A percentile compares a stretch with the other conserved stretches of the same genome.
phyloP scores from a whole-genome alignment of 37 sponge, comb jelly and placozoan genomes.

The Axinella damicornis region DNA sequence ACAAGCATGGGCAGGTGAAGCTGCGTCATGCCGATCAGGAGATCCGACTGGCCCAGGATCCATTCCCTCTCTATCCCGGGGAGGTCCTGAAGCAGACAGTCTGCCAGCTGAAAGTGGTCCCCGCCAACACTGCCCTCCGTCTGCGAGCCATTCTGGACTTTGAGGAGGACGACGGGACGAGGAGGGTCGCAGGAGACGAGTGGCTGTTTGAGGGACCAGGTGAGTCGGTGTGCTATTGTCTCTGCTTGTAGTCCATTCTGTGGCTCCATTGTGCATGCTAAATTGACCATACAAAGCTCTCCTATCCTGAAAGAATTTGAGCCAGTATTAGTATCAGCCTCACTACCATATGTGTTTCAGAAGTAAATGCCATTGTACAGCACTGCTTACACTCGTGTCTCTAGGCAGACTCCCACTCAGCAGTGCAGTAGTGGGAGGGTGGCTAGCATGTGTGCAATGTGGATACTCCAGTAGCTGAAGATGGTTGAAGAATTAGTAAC shows the following conservation, averaged over 20 bases:
- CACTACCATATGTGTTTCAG: too few relatives aligned
- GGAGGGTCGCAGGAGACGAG: conserved; percentile 96
- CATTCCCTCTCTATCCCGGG: conserved; percentile 99
- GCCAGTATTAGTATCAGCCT: too few relatives aligned
- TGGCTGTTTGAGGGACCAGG: conserved; percentile 99
- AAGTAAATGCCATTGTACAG: too few relatives aligned
- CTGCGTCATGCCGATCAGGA: conserved; percentile 98
- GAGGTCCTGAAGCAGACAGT: conserved; percentile 91
- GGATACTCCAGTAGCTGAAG: too few relatives aligned
- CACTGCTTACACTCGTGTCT: too few relatives aligned
- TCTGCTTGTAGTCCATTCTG: background rate
- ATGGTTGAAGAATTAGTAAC: too few relatives aligned
- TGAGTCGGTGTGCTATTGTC: conserved; percentile 37
- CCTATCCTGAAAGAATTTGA: too few relatives aligned
- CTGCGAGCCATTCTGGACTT: conserved; percentile 96
- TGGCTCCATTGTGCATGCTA: background rate
- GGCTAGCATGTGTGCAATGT: too few relatives aligned
- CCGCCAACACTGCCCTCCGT: conserved; percentile 97
- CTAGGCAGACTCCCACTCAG: too few relatives aligned
- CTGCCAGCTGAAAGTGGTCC: conserved; percentile 90
- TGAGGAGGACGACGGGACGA: conserved; percentile 78
- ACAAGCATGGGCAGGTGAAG: conserved; percentile 90
- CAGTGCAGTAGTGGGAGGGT: too few relatives aligned
- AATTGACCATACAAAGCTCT: too few relatives aligned
- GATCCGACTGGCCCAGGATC: conserved; percentile 96